phyloP scores from a whole-genome alignment of 2,797 vertebrate species.

The Parauchenoglanis ngamensis region DNA sequence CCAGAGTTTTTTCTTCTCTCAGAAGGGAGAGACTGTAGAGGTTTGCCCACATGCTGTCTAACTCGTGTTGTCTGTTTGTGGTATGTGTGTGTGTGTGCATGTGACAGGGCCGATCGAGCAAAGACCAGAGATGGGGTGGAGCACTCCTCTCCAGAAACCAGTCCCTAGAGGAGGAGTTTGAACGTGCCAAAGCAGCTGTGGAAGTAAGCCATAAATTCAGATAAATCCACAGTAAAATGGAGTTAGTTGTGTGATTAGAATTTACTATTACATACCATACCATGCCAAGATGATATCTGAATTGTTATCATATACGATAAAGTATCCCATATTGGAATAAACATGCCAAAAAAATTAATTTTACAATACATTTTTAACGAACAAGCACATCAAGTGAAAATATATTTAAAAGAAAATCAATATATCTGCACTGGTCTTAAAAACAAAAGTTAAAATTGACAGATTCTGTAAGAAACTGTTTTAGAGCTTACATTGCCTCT shows the following conservation, averaged over 20 bases:
- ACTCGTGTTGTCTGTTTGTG: slow-evolving; percentile 52
- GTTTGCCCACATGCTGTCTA: slow-evolving; percentile 12
- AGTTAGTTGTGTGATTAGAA: background rate
- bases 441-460: background rate
- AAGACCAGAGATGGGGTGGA: slow-evolving; percentile 89
- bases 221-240: background rate
- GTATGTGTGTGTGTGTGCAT: slow-evolving; percentile 47
- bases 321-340: background rate
- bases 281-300: background rate
- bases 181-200: slow-evolving; percentile 97
- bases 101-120: slow-evolving; percentile 84
- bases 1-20: slow-evolving; percentile 65
- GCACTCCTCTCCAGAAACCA: slow-evolving; percentile 92
- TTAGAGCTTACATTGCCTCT: background rate
- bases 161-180: slow-evolving; percentile 98
- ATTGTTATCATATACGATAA: background rate
- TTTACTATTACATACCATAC: background rate
- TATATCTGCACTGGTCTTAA: background rate
- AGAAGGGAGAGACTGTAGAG: slow-evolving; percentile 58
- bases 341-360: background rate
- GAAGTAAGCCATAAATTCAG: slow-evolving; percentile 81
- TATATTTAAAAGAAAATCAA: background rate
- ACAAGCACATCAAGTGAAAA: background rate
- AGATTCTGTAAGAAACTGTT: background rate
- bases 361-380: background rate